Evolutionary conservation across 2,888 invertebrate species (phyloP).

Genomic region (Papilio elwesi): DNA sequence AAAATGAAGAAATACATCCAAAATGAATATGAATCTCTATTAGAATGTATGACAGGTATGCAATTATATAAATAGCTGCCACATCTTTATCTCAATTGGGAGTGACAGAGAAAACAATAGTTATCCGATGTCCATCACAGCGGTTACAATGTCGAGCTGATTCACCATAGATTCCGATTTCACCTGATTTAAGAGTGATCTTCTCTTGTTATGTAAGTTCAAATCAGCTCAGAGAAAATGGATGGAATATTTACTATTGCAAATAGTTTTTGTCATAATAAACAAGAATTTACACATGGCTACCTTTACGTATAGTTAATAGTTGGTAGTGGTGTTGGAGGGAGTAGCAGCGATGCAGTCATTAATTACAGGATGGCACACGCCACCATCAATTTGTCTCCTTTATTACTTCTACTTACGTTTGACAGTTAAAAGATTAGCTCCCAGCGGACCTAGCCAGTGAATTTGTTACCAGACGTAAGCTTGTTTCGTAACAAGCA

Average conservation of each 20-base stretch:
- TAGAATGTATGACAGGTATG: too few species aligned
- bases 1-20: too few species aligned
- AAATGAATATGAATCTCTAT: too few species aligned
- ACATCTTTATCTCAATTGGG: too few species aligned
- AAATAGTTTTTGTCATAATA: constrained; percentile 1
- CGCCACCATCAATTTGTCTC: constrained; percentile 39
- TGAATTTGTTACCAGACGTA: constrained; percentile 9
- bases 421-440: constrained; percentile 40
- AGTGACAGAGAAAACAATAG: too few species aligned
- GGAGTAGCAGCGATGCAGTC: constrained; percentile 23
- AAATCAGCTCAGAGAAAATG: not conserved
- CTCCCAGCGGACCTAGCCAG: constrained; percentile 22
- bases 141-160: too few species aligned
- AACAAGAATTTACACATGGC: not conserved
- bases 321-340: not conserved
- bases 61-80: too few species aligned
- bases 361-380: constrained; percentile 39
- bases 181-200: not conserved
- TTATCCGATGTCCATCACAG: too few species aligned
- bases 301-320: not conserved
- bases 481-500: constrained; percentile 11
- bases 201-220: not conserved
- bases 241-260: not conserved
- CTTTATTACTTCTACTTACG: constrained; percentile 40
- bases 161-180: too few species aligned